Evolutionary conservation across 2,797 vertebrate genomes (phyloP).

Genomic region (Pipistrellus pipistrellus): DNA sequence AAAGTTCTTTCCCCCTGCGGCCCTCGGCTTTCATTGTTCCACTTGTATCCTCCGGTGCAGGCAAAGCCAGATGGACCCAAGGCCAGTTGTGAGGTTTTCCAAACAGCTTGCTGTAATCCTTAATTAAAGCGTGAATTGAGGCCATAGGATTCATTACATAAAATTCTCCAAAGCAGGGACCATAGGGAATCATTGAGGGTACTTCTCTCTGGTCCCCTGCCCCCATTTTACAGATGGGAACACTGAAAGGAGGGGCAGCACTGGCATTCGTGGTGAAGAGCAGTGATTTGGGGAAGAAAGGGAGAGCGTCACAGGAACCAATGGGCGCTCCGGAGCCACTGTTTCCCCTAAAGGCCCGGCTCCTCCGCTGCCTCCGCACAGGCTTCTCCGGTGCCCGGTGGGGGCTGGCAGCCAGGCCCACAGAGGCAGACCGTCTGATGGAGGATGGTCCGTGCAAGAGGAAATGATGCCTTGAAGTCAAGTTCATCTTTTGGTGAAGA

Average conservation of each 20-base stretch:
- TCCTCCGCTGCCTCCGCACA: too few species aligned
- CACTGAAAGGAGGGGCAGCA: background rate
- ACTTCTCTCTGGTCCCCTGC: too few species aligned
- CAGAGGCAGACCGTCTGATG: background rate
- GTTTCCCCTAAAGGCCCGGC: background rate
- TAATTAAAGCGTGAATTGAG: background rate
- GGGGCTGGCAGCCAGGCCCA: background rate
- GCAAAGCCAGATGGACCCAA: background rate
- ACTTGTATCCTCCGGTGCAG: accelerated
- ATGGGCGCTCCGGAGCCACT: accelerated
- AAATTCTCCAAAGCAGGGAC: background rate
- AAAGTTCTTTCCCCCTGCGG: background rate
- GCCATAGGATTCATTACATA: background rate
- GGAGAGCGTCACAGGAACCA: background rate
- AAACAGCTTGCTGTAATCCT: background rate
- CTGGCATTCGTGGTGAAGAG: background rate
- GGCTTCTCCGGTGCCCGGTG: background rate
- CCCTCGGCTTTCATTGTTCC: background rate
- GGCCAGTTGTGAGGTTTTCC: slow-evolving; percentile 34
- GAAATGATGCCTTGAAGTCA: background rate
- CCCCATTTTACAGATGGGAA: background rate
- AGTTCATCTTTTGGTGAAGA: background rate
- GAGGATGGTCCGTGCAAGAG: background rate
- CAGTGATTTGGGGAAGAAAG: background rate
- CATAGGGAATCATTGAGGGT: background rate